Evolutionary conservation across 2,888 invertebrate species (phyloP).

Genomic region (Oxycera nigricornis): DNA sequence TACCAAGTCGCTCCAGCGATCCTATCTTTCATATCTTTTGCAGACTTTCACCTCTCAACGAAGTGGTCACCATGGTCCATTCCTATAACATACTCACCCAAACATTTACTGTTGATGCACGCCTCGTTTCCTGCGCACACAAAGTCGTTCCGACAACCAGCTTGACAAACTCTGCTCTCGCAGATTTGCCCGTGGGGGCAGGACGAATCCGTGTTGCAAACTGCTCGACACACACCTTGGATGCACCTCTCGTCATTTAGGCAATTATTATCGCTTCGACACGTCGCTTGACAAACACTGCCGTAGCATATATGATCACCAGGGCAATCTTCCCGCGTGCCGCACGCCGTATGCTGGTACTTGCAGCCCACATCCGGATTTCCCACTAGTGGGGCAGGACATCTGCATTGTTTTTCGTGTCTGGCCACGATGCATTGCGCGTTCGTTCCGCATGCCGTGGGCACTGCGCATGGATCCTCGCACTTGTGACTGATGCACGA

Average conservation of each 20-base stretch:
- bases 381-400: slow-evolving; percentile 75
- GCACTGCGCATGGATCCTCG: slow-evolving; percentile 75
- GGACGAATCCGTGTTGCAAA: slow-evolving; percentile 85
- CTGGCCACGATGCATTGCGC: slow-evolving; percentile 74
- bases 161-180: slow-evolving; percentile 83
- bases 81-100: slow-evolving; percentile 65
- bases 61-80: not conserved
- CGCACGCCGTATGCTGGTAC: slow-evolving; percentile 71
- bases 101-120: slow-evolving; percentile 83
- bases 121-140: slow-evolving; percentile 78
- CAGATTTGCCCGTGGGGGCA: slow-evolving; percentile 85
- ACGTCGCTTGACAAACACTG: slow-evolving; percentile 77
- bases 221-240: slow-evolving; percentile 79
- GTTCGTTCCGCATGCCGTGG: slow-evolving; percentile 84
- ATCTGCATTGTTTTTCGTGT: slow-evolving; percentile 77
- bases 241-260: slow-evolving; percentile 86
- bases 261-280: slow-evolving; percentile 82
- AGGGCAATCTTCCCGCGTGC: slow-evolving; percentile 71
- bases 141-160: slow-evolving; percentile 85
- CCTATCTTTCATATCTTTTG: too few relatives aligned
- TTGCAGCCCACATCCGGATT: slow-evolving; percentile 78
- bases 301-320: slow-evolving; percentile 78
- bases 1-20: too few relatives aligned
- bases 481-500: slow-evolving; percentile 84
- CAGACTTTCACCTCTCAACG: too few relatives aligned